phyloP scores from a whole-genome alignment of 2,797 vertebrate genomes.

The Aulostomus chinensis region DNA sequence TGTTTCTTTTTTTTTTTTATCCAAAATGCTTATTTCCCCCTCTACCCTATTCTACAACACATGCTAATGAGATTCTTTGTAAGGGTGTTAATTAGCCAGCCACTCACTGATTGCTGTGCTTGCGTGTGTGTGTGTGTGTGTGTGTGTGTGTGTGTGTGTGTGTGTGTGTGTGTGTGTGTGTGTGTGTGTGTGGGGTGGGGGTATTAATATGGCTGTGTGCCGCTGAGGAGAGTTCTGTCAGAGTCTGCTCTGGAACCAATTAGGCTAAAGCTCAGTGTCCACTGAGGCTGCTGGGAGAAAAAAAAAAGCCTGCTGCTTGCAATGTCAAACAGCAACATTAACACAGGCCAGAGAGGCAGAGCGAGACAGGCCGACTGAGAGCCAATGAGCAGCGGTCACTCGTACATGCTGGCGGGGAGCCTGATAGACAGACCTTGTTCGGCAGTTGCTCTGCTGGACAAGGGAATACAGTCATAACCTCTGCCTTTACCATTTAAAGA shows the following conservation, averaged over 20 bases:
- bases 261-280: conserved; percentile 89
- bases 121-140: conserved; percentile 53
- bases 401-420: conserved; percentile 9
- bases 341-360: conserved; percentile 57
- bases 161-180: conserved; percentile 24
- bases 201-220: conserved; percentile 89
- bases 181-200: conserved; percentile 50
- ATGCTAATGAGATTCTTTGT: conserved; percentile 99
- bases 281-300: conserved; percentile 77
- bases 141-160: conserved; percentile 22
- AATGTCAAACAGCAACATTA: conserved; percentile 86
- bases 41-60: conserved; percentile 73
- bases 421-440: conserved; percentile 10
- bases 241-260: conserved; percentile 99
- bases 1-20: conserved; percentile 71
- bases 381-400: conserved; percentile 46
- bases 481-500: too few relatives aligned
- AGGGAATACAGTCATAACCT: too few relatives aligned
- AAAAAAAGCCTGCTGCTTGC: conserved; percentile 84
- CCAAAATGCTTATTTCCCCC: conserved; percentile 72
- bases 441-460: too few relatives aligned
- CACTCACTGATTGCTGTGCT: conserved; percentile 95
- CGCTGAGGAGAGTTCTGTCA: conserved; percentile 87
- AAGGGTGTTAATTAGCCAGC: conserved; percentile 98
- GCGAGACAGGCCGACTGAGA: conserved; percentile 47